Conservation (phyloP, 1,140 invertebrate genomes). For the Druon quercuslanigerum region DNA sequence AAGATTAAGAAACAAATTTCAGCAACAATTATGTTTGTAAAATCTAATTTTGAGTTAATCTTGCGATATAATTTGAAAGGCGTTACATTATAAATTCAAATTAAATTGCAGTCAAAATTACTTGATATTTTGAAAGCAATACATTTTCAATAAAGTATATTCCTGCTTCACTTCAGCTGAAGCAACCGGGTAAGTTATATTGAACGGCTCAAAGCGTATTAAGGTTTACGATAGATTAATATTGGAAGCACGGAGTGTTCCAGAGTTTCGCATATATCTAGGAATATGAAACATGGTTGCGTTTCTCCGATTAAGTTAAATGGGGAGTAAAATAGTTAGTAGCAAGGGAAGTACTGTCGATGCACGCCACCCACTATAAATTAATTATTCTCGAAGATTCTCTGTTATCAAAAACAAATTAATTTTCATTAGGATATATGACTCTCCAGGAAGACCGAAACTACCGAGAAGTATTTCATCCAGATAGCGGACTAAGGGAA, state of each 20-base stretch:
- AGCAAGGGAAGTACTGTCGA: slow-evolving; percentile 7
- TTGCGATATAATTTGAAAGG: neutral
- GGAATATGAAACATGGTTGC: slow-evolving; percentile 21
- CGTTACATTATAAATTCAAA: too few species aligned
- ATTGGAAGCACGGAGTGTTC: slow-evolving; percentile 25
- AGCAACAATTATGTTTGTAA: neutral
- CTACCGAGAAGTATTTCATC: slow-evolving; percentile 38
- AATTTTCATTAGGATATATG: neutral
- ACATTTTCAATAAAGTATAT: neutral
- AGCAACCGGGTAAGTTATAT: neutral
- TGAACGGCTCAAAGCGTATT: neutral
- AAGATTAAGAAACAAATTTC: slow-evolving; percentile 12
- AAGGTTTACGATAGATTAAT: slow-evolving; percentile 3
- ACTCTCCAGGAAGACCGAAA: neutral
- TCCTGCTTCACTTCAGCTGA: neutral
- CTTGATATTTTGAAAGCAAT: neutral
- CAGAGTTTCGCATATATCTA: slow-evolving; percentile 18
- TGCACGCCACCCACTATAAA: slow-evolving; percentile 4
- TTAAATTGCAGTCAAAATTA: too few species aligned
- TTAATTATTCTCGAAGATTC: slow-evolving; percentile 25
- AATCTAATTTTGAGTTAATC: neutral
- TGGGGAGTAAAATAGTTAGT: slow-evolving; percentile 25
- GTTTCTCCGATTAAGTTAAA: slow-evolving; percentile 29
- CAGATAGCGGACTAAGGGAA: slow-evolving; percentile 1
- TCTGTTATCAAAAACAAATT: slow-evolving; percentile 15